phyloP scores from a whole-genome alignment of 1,140 invertebrate genomes.

The Hycleus phaleratus region DNA sequence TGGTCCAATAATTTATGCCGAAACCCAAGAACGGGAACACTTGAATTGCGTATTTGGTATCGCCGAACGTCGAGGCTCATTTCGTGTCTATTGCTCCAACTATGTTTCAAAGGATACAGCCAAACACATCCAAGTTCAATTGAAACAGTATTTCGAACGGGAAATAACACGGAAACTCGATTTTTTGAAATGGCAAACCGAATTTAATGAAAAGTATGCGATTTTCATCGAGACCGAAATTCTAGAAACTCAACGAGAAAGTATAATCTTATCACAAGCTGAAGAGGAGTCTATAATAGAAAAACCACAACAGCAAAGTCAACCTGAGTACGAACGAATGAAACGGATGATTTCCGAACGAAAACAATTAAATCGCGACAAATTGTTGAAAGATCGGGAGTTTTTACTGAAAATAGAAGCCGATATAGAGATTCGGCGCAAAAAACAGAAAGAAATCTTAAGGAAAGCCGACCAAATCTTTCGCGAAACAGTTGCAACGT shows the following conservation, averaged over 20 bases:
- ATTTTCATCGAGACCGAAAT: conserved; percentile 19
- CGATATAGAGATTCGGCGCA: conserved; percentile 39
- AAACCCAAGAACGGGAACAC: conserved; percentile 5
- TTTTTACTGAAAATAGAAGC: conserved; percentile 41
- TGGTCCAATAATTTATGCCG: conserved; percentile 11
- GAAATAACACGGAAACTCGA: conserved; percentile 28
- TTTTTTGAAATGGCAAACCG: conserved; percentile 32
- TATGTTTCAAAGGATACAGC: background rate
- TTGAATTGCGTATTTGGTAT: background rate
- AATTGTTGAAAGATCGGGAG: conserved; percentile 40
- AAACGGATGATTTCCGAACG: conserved; percentile 41
- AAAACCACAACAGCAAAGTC: conserved; percentile 33
- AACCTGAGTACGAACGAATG: conserved; percentile 43
- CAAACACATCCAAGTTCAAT: background rate
- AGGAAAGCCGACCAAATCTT: conserved; percentile 33
- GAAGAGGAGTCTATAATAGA: conserved; percentile 9
- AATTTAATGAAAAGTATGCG: conserved; percentile 25
- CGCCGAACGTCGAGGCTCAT: conserved; percentile 4
- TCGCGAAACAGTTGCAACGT: conserved; percentile 31
- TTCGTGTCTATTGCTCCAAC: conserved; percentile 1
- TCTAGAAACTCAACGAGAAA: conserved; percentile 25
- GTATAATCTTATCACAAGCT: conserved; percentile 9
- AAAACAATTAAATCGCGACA: conserved; percentile 43
- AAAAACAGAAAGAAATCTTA: conserved; percentile 34
- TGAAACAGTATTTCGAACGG: conserved; percentile 9